Base-by-base conservation (phyloP, 1,140 invertebrate species). In the Planococcus citri region DNA sequence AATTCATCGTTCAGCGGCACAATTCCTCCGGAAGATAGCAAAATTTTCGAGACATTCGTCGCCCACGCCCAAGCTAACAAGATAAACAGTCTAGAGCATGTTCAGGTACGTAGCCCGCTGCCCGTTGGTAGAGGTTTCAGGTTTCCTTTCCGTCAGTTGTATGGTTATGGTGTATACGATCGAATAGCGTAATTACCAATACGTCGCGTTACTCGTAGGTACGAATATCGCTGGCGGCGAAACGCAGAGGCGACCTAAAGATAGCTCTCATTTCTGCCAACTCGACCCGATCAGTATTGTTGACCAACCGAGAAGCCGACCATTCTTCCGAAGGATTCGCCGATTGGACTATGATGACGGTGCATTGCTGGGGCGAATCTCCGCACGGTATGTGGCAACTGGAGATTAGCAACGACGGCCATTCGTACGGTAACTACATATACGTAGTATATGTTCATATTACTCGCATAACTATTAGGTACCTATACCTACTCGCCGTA, bases 341-440 rank as follows among this genome's bases (percentile, higher is more conserved):
- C 75, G 85, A 88, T 72, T 94, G 92, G 92, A 91, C 92, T 68
- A 95, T 97, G 79, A 94, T 95, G 92, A 93, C 91, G 14, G 91
- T 97, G 29, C 94, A 97, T 77, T 91, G 87, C 73, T 98, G 95
- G 95, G 94, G 93, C n/a, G 95, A 98, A 78, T 86, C 85, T 67
- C 94, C 95, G 0, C 82, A 89, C 72, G 96, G 95, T 12, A 84
- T 84, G 71, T 99, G 96, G 96, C 88, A 87, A 74, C 79, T 98
- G 51, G 91, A 94, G 80, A 90, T 98, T 38, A 88, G 94, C 78
- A 97, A 98, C 78, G 93, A 94, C 80, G 93, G 91, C 3, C 41
- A 51, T 51, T 51, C n/a, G 2, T 51, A 51, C 41, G 41, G 41
- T 51, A 51, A n/a, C n/a, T n/a, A n/a, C n/a, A n/a, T n/a, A n/a